These are phyloP conservation scores for Gymnocypris eckloni DNA, from an alignment of 2,797 vertebrate species.

Conservation along the genomic window DNA sequence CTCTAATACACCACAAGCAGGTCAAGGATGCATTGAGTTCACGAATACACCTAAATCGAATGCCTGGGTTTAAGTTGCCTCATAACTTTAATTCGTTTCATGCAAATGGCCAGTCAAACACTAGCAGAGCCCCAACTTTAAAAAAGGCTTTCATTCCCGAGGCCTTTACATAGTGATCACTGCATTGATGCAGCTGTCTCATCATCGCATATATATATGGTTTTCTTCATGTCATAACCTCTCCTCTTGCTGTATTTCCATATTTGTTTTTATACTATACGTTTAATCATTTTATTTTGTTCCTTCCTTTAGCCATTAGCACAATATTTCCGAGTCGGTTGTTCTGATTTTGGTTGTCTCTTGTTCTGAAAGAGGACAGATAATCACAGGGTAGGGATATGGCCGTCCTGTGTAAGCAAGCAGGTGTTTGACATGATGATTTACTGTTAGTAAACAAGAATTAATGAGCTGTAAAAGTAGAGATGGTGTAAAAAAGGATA, in stretches of 20 bases:
- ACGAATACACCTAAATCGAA: not conserved
- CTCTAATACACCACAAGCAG: not conserved
- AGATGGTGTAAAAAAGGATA: constrained; percentile 88
- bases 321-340: constrained; percentile 44
- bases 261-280: constrained; percentile 29
- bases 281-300: constrained; percentile 42
- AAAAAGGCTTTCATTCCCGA: not conserved
- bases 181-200: constrained; percentile 45
- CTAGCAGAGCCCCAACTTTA: not conserved
- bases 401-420: constrained; percentile 7
- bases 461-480: constrained; percentile 86
- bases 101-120: constrained; percentile 16
- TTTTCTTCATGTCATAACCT: constrained; percentile 41
- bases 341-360: not conserved
- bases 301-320: constrained; percentile 3
- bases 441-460: constrained; percentile 79
- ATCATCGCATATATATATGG: constrained; percentile 18
- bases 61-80: not conserved
- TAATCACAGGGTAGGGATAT: not conserved
- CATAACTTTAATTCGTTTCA: not conserved
- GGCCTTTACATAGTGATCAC: constrained; percentile 58
- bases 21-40: not conserved
- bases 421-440: constrained; percentile 69
- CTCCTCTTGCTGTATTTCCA: constrained; percentile 6
- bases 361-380: not conserved